Evolutionary conservation across 2,113 vertebrate species (phyloP), one percentile per base, ranked within the genome.

Genomic region (Phylloscopus whistleri): DNA sequence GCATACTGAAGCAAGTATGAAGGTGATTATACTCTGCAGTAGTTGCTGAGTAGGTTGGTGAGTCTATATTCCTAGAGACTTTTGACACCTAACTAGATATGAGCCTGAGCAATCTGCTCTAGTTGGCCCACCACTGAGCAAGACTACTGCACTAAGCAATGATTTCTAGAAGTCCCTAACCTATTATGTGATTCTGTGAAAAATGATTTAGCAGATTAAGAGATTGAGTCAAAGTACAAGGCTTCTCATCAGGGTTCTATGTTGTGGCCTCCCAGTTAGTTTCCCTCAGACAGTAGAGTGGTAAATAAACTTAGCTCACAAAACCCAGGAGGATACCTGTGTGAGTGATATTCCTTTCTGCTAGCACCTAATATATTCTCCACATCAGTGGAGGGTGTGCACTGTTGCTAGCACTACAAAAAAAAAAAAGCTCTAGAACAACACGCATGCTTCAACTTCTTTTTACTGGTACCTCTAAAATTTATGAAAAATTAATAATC

Each of bases 381-480:
- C 13, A 24, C 6, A 14, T 58, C 15, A 30, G 15, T 23, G 15
- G 14, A 23, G 1, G 68, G n/a, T 14, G 5, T 6, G 1, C 14
- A 6, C 4, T 87, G 51, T 21, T 74, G 27, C 8, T 78, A 74
- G 43, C 30, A 49, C 2, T 62, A 17, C 4, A 21, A 62, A 89
- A 77, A 27, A 77, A 27, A 4, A 41, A 76, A 68, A 18, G 15
- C 16, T 41, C 15, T 4, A 49, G 48, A 82, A 22, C 24, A 11
- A 35, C 2, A 2, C 9, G 4, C 1, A 3, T 43, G 12, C 27
- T 53, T 90, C 30, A 78, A 4, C 6, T 69, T 77, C 27, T 37
- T 90, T 75, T 67, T 9, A 9, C 15, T 24, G 6, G 13, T 53
- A 48, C 9, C 21, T 81, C 27, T 77, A 84, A 49, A 74, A 43